These are phyloP conservation scores for Tribolium freemani DNA, from an alignment of 2,888 invertebrate genomes.

Conservation along the genomic window DNA sequence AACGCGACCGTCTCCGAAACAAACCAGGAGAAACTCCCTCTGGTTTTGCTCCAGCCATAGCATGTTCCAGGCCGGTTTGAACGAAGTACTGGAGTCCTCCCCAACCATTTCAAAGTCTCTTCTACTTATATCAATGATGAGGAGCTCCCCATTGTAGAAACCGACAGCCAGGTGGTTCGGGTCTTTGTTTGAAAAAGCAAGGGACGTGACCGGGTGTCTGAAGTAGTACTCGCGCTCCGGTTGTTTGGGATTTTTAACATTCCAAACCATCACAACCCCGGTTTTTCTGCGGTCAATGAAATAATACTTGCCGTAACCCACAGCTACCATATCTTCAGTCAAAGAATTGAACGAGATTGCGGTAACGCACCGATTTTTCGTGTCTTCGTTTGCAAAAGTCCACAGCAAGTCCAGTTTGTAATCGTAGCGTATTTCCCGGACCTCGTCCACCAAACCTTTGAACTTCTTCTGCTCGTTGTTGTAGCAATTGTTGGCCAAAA, in stretches of 20 bases:
- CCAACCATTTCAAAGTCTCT: conserved; percentile 59
- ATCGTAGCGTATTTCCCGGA: conserved; percentile 73
- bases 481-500: conserved; percentile 79
- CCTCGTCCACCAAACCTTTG: conserved; percentile 60
- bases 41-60: conserved; percentile 53
- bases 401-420: conserved; percentile 79
- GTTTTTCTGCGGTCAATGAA: conserved; percentile 70
- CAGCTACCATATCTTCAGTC: conserved; percentile 80
- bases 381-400: conserved; percentile 73
- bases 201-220: conserved; percentile 75
- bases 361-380: conserved; percentile 72
- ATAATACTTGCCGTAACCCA: conserved; percentile 78
- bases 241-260: conserved; percentile 84
- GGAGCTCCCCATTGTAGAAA: conserved; percentile 80
- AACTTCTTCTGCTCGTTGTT: conserved; percentile 78
- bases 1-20: conserved; percentile 73
- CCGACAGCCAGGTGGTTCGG: conserved; percentile 84
- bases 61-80: conserved; percentile 56
- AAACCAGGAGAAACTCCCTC: conserved; percentile 72
- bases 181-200: conserved; percentile 78
- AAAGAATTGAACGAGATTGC: conserved; percentile 75
- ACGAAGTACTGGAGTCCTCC: conserved; percentile 52
- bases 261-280: conserved; percentile 84
- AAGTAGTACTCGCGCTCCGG: conserved; percentile 81
- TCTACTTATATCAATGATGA: conserved; percentile 79